Conservation (phyloP, 2,888 invertebrate species). For the Melipona beecheii region DNA sequence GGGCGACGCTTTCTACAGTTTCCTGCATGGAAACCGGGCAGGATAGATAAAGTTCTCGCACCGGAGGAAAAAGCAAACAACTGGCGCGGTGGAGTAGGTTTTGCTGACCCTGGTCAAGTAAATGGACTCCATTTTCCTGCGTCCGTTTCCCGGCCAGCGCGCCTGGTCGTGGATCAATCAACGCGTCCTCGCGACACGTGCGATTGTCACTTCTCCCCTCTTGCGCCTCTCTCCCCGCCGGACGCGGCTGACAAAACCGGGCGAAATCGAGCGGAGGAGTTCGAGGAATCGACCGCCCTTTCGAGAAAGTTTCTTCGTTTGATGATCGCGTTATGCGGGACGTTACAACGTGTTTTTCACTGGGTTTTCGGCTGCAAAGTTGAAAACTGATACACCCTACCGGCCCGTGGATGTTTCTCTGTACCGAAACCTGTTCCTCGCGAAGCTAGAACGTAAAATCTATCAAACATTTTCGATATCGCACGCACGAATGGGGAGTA, state of each 20-base stretch:
- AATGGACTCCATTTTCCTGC: constrained; percentile 60
- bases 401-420: neutral
- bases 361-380: neutral
- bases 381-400: neutral
- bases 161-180: constrained; percentile 57
- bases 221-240: neutral
- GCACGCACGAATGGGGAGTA: neutral
- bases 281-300: neutral
- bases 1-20: constrained; percentile 3
- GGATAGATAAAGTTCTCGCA: constrained; percentile 5
- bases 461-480: neutral
- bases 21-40: neutral
- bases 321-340: neutral
- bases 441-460: neutral
- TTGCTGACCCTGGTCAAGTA: constrained; percentile 55
- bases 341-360: neutral
- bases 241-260: neutral
- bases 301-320: neutral
- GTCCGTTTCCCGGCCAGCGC: constrained; percentile 10
- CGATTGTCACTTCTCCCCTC: constrained; percentile 31
- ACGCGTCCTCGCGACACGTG: constrained; percentile 42
- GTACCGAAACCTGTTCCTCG: neutral
- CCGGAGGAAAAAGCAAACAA: constrained; percentile 40
- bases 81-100: constrained; percentile 16
- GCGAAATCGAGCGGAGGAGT: constrained; percentile 3